Conservation (phyloP, 2,113 vertebrate genomes). For the Eubucco bourcierii region DNA sequence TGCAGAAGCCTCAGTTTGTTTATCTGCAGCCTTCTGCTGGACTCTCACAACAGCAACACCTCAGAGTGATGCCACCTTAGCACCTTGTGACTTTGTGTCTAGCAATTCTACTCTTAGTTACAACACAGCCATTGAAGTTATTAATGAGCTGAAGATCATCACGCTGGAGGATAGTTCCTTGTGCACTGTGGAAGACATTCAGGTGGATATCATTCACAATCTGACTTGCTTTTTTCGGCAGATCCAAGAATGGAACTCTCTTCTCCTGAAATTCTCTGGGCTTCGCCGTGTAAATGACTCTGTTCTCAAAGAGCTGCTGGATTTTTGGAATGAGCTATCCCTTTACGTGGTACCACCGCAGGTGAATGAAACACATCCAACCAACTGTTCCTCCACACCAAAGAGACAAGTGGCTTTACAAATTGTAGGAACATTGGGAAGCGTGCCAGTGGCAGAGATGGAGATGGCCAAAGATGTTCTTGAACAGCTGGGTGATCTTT, state of each 20-base stretch:
- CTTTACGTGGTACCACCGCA: neutral
- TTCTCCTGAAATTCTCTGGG: slow-evolving; percentile 56
- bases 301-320: slow-evolving; percentile 6
- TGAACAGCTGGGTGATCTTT: neutral
- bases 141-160: slow-evolving; percentile 51
- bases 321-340: slow-evolving; percentile 60
- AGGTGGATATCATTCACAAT: neutral
- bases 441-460: slow-evolving; percentile 1
- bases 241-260: slow-evolving; percentile 60
- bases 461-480: neutral
- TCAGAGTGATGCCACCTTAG: neutral
- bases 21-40: slow-evolving; percentile 54
- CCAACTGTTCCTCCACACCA: slow-evolving; percentile 8
- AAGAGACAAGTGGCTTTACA: slow-evolving; percentile 45
- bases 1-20: slow-evolving; percentile 26
- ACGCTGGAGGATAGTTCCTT: neutral
- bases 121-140: neutral
- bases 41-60: neutral
- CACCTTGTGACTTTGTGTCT: slow-evolving; percentile 8
- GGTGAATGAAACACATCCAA: neutral
- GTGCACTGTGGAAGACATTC: slow-evolving; percentile 40
- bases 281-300: neutral
- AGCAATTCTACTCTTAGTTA: slow-evolving; percentile 25
- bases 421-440: neutral
- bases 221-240: slow-evolving; percentile 57